A percentile compares a stretch with the other conserved stretches of the same genome.
Conservation (phyloP, 2,113 vertebrate species). For the Otolemur garnettii region DNA sequence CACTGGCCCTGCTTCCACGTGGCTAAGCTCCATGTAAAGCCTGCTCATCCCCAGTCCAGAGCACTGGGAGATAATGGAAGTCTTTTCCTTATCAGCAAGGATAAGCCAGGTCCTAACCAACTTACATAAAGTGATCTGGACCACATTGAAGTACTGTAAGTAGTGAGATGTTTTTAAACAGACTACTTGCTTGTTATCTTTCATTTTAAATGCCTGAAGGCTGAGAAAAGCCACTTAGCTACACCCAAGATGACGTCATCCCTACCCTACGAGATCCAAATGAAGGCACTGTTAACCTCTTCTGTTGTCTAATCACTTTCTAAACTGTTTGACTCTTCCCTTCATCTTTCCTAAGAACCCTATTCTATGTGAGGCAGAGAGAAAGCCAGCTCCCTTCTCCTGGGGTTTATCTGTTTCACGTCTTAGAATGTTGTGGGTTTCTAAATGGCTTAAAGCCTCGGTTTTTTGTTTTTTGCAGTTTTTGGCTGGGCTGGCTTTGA, state of each 20-base stretch:
- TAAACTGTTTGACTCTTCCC: background rate
- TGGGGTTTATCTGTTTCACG: background rate
- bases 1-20: too few species aligned
- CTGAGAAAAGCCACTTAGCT: background rate
- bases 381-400: background rate
- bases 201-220: background rate
- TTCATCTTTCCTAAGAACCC: background rate
- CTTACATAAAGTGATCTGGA: background rate
- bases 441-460: background rate
- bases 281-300: background rate
- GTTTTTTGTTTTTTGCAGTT: background rate
- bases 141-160: too few species aligned
- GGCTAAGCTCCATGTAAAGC: background rate
- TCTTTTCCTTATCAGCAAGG: background rate
- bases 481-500: too few species aligned
- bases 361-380: background rate
- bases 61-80: background rate
- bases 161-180: background rate
- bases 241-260: slow-evolving; percentile 3
- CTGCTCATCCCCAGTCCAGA: background rate
- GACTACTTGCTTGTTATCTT: background rate
- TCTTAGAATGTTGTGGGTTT: background rate
- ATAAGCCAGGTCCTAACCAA: background rate
- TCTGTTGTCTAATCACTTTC: background rate
- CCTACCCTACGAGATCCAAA: background rate